These are phyloP conservation scores for Muntiacus muntjak DNA, from an alignment of 2,113 vertebrate species.

Conservation along the genomic window DNA sequence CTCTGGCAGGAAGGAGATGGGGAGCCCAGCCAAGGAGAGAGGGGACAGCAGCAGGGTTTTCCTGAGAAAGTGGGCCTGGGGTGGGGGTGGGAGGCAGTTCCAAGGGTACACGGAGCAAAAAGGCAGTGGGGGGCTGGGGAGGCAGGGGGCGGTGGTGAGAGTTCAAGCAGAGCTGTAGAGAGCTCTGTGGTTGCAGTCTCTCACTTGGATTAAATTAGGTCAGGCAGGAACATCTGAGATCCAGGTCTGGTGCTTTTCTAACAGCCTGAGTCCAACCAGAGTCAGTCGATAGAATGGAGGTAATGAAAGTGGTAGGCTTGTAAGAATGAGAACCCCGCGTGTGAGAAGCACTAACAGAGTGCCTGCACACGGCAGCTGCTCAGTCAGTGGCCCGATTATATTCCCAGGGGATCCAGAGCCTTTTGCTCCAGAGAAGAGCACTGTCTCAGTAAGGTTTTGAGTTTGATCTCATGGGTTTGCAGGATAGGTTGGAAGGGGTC, in stretches of 20 bases:
- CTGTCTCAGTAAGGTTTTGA: not conserved
- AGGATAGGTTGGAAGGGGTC: not conserved
- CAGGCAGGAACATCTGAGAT: not conserved
- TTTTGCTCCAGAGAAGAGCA: not conserved
- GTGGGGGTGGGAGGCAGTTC: rapidly evolving
- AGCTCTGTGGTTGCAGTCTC: not conserved
- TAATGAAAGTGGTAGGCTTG: not conserved
- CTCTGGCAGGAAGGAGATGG: not conserved
- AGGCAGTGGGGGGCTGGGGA: rapidly evolving
- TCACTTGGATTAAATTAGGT: not conserved
- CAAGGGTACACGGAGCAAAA: not conserved
- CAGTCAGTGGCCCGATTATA: not conserved
- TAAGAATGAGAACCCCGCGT: not conserved
- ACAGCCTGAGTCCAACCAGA: not conserved
- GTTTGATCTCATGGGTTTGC: not conserved
- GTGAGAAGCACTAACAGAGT: not conserved
- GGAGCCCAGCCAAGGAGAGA: not conserved
- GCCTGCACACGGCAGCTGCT: not conserved
- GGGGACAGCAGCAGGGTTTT: not conserved
- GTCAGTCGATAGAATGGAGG: not conserved
- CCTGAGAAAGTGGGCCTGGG: not conserved
- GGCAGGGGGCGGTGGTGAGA: not conserved
- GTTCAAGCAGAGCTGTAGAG: not conserved
- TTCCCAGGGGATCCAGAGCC: not conserved
- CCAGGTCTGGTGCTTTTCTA: not conserved